Evolutionary conservation across 2,113 vertebrate species (phyloP), one percentile per base, ranked within the genome.

Genomic region (Bujurquina vittata): DNA sequence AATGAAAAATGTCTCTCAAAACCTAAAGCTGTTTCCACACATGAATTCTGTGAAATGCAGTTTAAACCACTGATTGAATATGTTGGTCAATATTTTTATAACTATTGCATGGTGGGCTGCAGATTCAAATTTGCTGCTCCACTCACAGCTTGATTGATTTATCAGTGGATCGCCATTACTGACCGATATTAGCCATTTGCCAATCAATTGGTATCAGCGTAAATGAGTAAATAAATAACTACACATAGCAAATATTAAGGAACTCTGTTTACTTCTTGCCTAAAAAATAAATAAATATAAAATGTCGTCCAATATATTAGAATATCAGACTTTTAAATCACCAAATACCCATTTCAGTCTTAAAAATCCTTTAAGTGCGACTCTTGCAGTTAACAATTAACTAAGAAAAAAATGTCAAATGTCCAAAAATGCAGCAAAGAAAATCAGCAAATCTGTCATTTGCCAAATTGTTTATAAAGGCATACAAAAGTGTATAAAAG

Each of bases 1-100:
- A 81, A 92, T 85, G 81, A 89, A 81, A 77, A 87, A 84, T 1
- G 2, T 67, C 56, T 80, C 29, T 54, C 35, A 75, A 84, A 81
- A 62, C 15, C 18, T 17, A 20, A 17, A 23, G 35, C 58, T 62
- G 62, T 57, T 40, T 7, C 22, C 46, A 54, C 26, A 54, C 18
- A 5, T 72, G 26, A 72, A 72, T 72, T 72, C 46, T 72, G 17
- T 43, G 10, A 14, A 52, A 72, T 31, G 10, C 52, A 69, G 15
- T 49, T 23, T 22, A 69, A 18, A 52, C 6, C 4, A 52, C 49
- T 49, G 7, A 52, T 15, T 67, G 63, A 46, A 46, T 6, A 4
- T 26, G 62, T 46, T 46, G 46, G 14, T 43, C 23, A 43, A 43
- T 0, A 1, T 14, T 31, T 43, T 67, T 46, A 17, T 46, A 67